A percentile compares a stretch with the other conserved stretches of the same genome.
phyloP scores from a whole-genome alignment of 2,888 invertebrate genomes.

The Coleophora flavipennella region DNA sequence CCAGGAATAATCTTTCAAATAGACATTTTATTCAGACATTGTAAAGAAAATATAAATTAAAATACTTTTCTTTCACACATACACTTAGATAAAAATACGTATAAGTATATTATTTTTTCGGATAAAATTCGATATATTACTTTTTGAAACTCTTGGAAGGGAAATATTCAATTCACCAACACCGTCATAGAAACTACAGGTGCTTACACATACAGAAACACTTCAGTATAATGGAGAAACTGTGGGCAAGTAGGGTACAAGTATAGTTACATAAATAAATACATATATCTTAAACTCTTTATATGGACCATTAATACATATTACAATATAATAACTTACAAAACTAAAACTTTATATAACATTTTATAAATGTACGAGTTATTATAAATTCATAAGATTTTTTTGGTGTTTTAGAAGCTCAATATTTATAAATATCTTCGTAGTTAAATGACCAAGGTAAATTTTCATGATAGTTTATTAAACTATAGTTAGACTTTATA shows the following conservation, averaged over 20 bases:
- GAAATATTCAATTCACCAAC: slow-evolving; percentile 18
- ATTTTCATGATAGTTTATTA: background rate
- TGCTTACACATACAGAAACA: slow-evolving; percentile 28
- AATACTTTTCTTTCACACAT: slow-evolving; percentile 49
- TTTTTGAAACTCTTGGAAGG: slow-evolving; percentile 29
- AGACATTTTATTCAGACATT: slow-evolving; percentile 66
- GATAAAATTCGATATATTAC: slow-evolving; percentile 56
- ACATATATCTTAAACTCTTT: slow-evolving; percentile 3
- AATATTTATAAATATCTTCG: slow-evolving; percentile 22
- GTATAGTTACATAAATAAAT: slow-evolving; percentile 8
- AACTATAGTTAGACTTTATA: background rate
- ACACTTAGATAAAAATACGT: slow-evolving; percentile 65
- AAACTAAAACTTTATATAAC: slow-evolving; percentile 30
- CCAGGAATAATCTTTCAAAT: slow-evolving; percentile 45
- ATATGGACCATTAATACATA: slow-evolving; percentile 7
- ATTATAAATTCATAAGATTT: slow-evolving; percentile 57
- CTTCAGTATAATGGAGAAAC: slow-evolving; percentile 26
- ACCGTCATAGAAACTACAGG: slow-evolving; percentile 16
- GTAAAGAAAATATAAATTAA: slow-evolving; percentile 66
- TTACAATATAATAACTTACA: slow-evolving; percentile 11
- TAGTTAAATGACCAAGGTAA: no score
- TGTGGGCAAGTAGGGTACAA: slow-evolving; percentile 27
- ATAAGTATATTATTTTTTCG: slow-evolving; percentile 47
- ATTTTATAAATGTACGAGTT: slow-evolving; percentile 8
- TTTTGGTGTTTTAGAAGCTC: slow-evolving; percentile 55